Conservation (phyloP, 1,140 invertebrate species). For the Cotesia typhae region DNA sequence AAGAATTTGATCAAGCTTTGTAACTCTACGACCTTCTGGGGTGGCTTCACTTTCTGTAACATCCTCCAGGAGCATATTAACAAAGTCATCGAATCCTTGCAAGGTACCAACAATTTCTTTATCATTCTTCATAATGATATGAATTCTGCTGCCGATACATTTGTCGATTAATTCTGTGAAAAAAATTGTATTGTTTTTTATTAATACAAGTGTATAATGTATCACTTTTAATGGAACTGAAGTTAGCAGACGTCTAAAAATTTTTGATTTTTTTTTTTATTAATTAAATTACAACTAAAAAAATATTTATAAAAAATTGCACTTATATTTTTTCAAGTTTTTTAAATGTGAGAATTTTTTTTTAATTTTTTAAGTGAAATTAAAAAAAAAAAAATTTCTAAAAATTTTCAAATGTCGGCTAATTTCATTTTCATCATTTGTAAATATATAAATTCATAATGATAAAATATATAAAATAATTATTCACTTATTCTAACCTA, state of each 20-base stretch:
- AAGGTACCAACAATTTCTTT: slow-evolving; percentile 99
- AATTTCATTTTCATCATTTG: neutral
- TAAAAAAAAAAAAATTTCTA: no score
- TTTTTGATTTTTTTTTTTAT: no score
- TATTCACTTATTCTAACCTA: slow-evolving; percentile 29
- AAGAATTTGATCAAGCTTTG: slow-evolving; percentile 97
- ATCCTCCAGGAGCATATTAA: slow-evolving; percentile 95
- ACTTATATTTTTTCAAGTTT: no score
- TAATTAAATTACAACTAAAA: no score
- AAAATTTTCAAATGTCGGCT: no score
- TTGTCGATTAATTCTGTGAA: slow-evolving; percentile 96
- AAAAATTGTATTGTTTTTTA: slow-evolving; percentile 30
- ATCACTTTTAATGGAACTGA: neutral
- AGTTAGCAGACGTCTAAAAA: neutral
- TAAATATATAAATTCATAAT: slow-evolving; percentile 51
- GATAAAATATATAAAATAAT: slow-evolving; percentile 49
- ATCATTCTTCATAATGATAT: slow-evolving; percentile 99
- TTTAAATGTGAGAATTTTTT: no score
- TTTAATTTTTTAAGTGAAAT: no score
- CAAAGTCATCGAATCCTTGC: slow-evolving; percentile 98
- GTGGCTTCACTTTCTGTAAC: slow-evolving; percentile 96
- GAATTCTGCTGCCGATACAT: slow-evolving; percentile 98
- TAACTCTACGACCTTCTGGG: slow-evolving; percentile 94
- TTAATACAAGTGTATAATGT: neutral
- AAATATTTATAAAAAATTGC: no score